Conservation (phyloP, 2,888 invertebrate genomes). For the Taenaris catops region DNA sequence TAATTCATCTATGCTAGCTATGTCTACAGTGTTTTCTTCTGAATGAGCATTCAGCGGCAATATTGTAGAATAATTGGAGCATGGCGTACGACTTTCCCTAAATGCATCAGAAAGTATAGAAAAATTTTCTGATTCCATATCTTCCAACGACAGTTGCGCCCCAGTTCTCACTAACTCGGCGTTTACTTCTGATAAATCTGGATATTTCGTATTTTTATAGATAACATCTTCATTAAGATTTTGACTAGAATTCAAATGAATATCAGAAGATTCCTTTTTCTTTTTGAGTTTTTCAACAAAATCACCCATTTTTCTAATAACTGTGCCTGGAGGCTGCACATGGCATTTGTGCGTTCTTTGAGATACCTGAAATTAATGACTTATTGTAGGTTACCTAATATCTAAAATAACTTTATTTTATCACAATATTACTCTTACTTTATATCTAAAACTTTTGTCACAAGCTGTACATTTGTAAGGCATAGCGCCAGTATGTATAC, state of each 20-base stretch:
- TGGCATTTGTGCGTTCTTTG: constrained; percentile 91
- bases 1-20: constrained; percentile 51
- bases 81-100: constrained; percentile 27
- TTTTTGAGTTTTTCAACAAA: constrained; percentile 71
- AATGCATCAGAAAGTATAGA: constrained; percentile 49
- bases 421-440: too few species aligned
- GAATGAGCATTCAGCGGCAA: constrained; percentile 5
- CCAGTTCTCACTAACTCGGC: constrained; percentile 65
- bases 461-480: constrained; percentile 91
- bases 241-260: constrained; percentile 11
- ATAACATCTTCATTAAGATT: constrained; percentile 13
- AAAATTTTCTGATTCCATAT: constrained; percentile 68
- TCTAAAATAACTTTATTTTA: too few species aligned
- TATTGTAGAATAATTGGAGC: constrained; percentile 17
- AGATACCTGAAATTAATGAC: constrained; percentile 85
- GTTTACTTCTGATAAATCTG: constrained; percentile 58
- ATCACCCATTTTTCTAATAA: constrained; percentile 67
- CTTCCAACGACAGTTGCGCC: constrained; percentile 66
- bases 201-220: constrained; percentile 30
- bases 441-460: constrained; percentile 90
- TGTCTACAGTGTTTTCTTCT: constrained; percentile 35
- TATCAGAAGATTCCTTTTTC: constrained; percentile 40
- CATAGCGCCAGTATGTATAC: constrained; percentile 92
- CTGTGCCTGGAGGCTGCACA: constrained; percentile 80
- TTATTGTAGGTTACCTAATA: too few species aligned